A percentile compares a stretch with the other conserved stretches of the same genome.
These are phyloP conservation scores for Sphecodes monilicornis DNA, from an alignment of 2,888 invertebrate species.

Conservation along the genomic window DNA sequence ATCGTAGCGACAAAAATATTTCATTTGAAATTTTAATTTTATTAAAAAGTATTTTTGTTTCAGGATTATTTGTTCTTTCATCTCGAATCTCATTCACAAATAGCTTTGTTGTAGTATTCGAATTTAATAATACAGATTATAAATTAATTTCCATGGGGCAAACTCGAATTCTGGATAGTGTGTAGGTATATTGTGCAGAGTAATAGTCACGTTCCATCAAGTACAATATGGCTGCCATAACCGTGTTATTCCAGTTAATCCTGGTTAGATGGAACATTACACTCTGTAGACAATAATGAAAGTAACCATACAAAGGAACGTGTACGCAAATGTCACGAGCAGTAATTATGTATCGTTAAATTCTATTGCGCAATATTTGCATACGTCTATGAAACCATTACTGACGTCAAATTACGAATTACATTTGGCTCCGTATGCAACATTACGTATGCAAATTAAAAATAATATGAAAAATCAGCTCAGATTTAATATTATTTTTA, in stretches of 20 bases:
- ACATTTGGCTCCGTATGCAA: background rate
- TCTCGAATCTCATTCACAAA: no score
- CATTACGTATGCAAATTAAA: no score
- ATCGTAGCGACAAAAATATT: background rate
- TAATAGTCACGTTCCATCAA: constrained; percentile 32
- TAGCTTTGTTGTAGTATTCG: background rate
- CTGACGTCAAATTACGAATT: constrained; percentile 7
- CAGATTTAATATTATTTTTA: background rate
- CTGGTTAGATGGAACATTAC: constrained; percentile 35
- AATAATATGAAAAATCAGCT: no score
- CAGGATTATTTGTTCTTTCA: background rate
- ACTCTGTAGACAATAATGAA: constrained; percentile 42
- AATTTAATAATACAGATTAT: background rate
- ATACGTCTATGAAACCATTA: background rate
- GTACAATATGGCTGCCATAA: constrained; percentile 1
- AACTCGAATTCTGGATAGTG: constrained; percentile 17
- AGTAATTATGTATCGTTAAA: constrained; percentile 42
- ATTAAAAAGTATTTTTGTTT: background rate
- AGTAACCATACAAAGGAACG: constrained; percentile 34
- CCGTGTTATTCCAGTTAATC: constrained; percentile 32
- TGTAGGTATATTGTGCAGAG: constrained; percentile 1
- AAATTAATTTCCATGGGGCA: background rate
- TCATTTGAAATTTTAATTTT: background rate
- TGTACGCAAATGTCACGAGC: constrained; percentile 44
- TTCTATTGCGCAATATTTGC: constrained; percentile 35